These are phyloP conservation scores for Corythaixoides concolor DNA, from an alignment of 2,113 vertebrate species.

Conservation along the genomic window DNA sequence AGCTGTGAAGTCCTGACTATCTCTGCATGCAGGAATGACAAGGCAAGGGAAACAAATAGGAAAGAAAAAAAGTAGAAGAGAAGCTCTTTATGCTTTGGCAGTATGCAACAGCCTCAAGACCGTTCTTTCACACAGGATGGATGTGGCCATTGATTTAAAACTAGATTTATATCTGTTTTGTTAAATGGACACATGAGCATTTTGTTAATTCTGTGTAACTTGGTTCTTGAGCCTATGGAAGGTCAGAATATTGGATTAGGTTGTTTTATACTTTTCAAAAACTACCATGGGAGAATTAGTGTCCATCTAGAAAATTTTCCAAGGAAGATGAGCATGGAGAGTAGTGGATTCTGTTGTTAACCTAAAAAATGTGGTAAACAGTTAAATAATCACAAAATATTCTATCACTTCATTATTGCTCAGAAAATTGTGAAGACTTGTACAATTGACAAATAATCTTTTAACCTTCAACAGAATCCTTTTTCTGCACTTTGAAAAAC, in stretches of 20 bases:
- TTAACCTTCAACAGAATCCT: background rate
- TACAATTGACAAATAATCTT: background rate
- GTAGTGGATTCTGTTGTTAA: background rate
- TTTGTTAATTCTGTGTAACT: background rate
- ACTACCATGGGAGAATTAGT: background rate
- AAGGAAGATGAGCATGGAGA: background rate
- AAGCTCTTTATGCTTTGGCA: background rate
- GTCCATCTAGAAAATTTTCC: background rate
- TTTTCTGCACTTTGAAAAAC: background rate
- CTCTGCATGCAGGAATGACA: background rate
- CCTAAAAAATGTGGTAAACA: background rate
- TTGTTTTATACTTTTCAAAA: background rate
- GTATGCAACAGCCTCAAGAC: background rate
- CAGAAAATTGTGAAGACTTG: background rate
- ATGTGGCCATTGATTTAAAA: background rate
- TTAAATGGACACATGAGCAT: background rate
- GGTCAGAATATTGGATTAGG: background rate
- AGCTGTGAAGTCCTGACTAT: background rate
- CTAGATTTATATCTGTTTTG: background rate
- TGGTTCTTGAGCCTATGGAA: background rate
- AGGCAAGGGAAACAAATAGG: background rate
- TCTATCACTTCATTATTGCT: background rate
- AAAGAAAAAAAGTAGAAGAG: background rate
- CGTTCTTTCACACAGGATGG: background rate
- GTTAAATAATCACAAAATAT: background rate